Conservation (phyloP, 2,888 invertebrate species). For the Cryptocephalus moraei region DNA sequence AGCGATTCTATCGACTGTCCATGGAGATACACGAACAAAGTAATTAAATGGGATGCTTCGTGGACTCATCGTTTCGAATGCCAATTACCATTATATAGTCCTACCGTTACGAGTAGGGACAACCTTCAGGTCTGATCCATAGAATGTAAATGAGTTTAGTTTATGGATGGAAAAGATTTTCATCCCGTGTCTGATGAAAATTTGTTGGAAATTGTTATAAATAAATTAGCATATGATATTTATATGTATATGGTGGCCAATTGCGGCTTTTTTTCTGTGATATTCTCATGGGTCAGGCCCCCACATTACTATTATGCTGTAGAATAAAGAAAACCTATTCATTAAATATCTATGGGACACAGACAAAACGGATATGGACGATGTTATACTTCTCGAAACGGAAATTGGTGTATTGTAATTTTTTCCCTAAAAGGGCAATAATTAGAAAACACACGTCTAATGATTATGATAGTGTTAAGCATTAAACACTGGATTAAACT, state of each 20-base stretch:
- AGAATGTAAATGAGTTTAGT: constrained; percentile 30
- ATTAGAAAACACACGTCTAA: no score
- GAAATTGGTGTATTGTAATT: constrained; percentile 19
- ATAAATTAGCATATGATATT: constrained; percentile 14
- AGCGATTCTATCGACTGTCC: no score
- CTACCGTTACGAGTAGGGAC: constrained; percentile 22
- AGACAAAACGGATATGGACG: constrained; percentile 15
- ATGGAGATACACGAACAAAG: no score
- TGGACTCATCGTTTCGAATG: constrained; percentile 15
- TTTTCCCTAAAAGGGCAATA: no score
- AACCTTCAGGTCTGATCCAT: constrained; percentile 36
- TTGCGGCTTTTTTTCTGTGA: constrained; percentile 34
- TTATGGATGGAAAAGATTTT: constrained; percentile 12
- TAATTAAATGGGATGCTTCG: no score
- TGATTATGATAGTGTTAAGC: no score
- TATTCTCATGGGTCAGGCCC: constrained; percentile 42
- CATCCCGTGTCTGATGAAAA: constrained; percentile 12
- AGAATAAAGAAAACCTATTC: no score
- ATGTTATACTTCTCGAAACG: neutral
- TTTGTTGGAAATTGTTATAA: constrained; percentile 20
- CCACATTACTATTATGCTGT: neutral
- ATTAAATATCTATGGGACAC: constrained; percentile 16
- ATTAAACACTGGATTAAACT: no score
- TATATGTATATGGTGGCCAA: constrained; percentile 29
- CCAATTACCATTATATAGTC: constrained; percentile 22